Percentiles rank a stretch among this genome's conserved stretches.
phyloP scores from a whole-genome alignment of 2,797 vertebrate genomes.

The Iguana delicatissima region DNA sequence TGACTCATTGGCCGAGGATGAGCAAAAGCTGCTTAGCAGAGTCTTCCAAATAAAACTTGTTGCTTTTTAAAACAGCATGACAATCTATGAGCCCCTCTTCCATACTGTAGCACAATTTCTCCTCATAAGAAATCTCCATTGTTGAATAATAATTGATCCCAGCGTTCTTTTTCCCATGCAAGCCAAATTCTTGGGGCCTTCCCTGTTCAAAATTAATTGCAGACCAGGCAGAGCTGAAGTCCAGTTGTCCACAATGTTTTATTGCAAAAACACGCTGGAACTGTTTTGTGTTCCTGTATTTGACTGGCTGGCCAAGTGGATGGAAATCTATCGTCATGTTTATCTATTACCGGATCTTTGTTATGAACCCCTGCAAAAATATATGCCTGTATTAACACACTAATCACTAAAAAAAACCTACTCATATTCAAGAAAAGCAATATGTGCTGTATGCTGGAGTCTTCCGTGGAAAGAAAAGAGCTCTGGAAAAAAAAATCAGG shows the following conservation, averaged over 20 bases:
- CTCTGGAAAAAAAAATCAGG: slow-evolving; percentile 19
- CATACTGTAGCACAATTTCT: slow-evolving; percentile 39
- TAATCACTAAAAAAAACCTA: slow-evolving; percentile 45
- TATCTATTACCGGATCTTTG: slow-evolving; percentile 63
- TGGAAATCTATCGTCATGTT: slow-evolving; percentile 68
- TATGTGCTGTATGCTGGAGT: rapidly evolving
- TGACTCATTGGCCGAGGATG: slow-evolving; percentile 35
- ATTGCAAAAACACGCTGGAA: slow-evolving; percentile 52
- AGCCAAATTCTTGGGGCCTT: slow-evolving; percentile 64
- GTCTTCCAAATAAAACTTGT: slow-evolving; percentile 53
- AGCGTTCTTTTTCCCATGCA: slow-evolving; percentile 44
- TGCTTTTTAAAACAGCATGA: slow-evolving; percentile 44
- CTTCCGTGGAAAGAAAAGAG: rapidly evolving
- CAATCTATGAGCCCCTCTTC: slow-evolving; percentile 52
- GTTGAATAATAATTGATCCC: slow-evolving; percentile 68
- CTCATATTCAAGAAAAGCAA: slow-evolving; percentile 39
- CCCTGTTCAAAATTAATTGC: slow-evolving; percentile 63
- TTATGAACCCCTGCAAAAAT: slow-evolving; percentile 58
- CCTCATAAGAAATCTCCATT: slow-evolving; percentile 48
- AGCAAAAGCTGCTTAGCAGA: slow-evolving; percentile 45
- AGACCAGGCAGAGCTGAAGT: slow-evolving; percentile 62
- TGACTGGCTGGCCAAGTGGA: slow-evolving; percentile 58
- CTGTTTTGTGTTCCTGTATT: slow-evolving; percentile 43
- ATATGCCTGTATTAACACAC: slow-evolving; percentile 61
- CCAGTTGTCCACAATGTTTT: slow-evolving; percentile 62